Evolutionary conservation across 2,797 vertebrate species (phyloP).

Genomic region (Phrynocephalus forsythii): DNA sequence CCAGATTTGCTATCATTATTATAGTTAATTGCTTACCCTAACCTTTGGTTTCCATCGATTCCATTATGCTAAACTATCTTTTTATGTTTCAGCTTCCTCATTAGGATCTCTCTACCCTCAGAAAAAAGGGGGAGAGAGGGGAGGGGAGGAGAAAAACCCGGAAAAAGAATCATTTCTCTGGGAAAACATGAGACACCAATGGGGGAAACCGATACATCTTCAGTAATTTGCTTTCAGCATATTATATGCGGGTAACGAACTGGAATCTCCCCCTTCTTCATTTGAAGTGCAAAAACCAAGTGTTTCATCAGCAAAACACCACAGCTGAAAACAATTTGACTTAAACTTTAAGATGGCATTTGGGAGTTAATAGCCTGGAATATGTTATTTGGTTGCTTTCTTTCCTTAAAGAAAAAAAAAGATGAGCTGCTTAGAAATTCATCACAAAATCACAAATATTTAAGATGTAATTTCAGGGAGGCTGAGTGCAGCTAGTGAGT

Average conservation of each 20-base stretch:
- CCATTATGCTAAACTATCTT: neutral
- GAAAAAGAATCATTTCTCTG: neutral
- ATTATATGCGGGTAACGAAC: neutral
- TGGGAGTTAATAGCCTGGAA: conserved; percentile 27
- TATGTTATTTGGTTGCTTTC: conserved; percentile 5
- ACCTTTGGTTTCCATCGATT: neutral
- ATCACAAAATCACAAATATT: neutral
- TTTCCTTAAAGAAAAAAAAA: neutral
- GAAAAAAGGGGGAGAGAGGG: too few relatives aligned
- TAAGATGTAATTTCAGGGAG: conserved; percentile 9
- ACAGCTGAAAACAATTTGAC: conserved; percentile 25
- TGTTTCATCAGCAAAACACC: conserved; percentile 24
- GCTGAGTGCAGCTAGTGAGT: neutral
- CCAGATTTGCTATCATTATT: neutral
- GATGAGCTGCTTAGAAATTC: conserved; percentile 21
- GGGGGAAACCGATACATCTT: neutral
- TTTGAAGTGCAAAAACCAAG: conserved; percentile 9
- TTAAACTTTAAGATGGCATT: conserved; percentile 37
- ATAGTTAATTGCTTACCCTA: neutral
- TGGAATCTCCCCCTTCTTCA: neutral
- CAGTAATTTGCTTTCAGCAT: neutral
- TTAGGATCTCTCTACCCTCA: neutral
- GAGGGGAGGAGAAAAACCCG: too few relatives aligned
- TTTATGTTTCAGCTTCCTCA: neutral
- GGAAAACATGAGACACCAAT: neutral